Conservation (phyloP, 1,140 invertebrate genomes). For the Thrips palmi region DNA sequence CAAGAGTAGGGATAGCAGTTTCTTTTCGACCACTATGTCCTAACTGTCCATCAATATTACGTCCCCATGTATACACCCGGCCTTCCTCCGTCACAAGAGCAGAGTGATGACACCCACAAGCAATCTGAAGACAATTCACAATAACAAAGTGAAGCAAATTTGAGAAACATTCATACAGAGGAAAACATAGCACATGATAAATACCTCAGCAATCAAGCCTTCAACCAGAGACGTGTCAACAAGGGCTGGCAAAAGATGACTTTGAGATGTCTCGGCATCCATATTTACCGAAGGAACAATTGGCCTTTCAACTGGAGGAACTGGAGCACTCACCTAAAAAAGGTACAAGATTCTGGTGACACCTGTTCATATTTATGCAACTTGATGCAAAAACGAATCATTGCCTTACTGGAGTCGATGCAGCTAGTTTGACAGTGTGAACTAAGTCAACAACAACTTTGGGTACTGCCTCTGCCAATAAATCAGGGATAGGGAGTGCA, state of each 20-base stretch:
- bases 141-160: background rate
- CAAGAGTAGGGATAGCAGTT: slow-evolving; percentile 22
- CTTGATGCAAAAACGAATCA: too few species aligned
- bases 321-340: slow-evolving; percentile 7
- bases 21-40: slow-evolving; percentile 37
- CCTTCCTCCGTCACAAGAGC: slow-evolving; percentile 42
- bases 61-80: slow-evolving; percentile 46
- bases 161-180: slow-evolving; percentile 5
- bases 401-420: too few species aligned
- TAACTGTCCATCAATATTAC: slow-evolving; percentile 49
- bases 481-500: too few species aligned
- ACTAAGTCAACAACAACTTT: too few species aligned
- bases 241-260: slow-evolving; percentile 33
- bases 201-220: slow-evolving; percentile 36
- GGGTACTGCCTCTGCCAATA: too few species aligned
- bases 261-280: too few species aligned
- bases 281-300: too few species aligned
- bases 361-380: too few species aligned
- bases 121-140: slow-evolving; percentile 25
- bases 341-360: too few species aligned
- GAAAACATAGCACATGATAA: too few species aligned
- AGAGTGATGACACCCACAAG: slow-evolving; percentile 47
- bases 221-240: slow-evolving; percentile 36
- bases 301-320: slow-evolving; percentile 6
- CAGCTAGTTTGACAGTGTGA: too few species aligned